These are phyloP conservation scores for Sycophaga agraensis DNA, from an alignment of 1,140 invertebrate species.

Conservation along the genomic window DNA sequence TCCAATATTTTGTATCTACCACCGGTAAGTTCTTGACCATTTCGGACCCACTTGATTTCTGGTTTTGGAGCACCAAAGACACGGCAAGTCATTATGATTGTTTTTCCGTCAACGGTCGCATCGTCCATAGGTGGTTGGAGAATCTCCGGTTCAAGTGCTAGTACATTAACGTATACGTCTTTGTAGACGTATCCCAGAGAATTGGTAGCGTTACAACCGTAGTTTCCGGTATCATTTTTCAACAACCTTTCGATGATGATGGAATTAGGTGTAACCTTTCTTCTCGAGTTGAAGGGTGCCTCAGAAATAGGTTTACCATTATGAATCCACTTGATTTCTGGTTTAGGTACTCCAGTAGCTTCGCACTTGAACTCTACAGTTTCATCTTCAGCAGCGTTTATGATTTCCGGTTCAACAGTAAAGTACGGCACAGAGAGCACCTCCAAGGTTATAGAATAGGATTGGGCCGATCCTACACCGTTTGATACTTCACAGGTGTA, in stretches of 20 bases:
- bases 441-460: conserved; percentile 80
- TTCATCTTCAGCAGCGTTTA: conserved; percentile 89
- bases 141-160: conserved; percentile 90
- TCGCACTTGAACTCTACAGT: conserved; percentile 83
- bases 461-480: conserved; percentile 80
- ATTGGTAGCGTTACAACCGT: conserved; percentile 98
- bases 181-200: conserved; percentile 97
- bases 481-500: conserved; percentile 92
- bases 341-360: conserved; percentile 84
- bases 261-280: conserved; percentile 68
- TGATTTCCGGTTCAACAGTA: conserved; percentile 84
- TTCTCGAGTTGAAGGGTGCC: conserved; percentile 72
- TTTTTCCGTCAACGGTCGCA: conserved; percentile 80
- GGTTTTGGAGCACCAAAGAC: conserved; percentile 97
- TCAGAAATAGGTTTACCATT: conserved; percentile 88
- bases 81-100: conserved; percentile 81
- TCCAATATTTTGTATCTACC: conserved; percentile 73
- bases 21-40: conserved; percentile 80
- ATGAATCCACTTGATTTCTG: conserved; percentile 93
- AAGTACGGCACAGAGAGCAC: conserved; percentile 90
- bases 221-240: conserved; percentile 93
- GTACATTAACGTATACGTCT: conserved; percentile 96
- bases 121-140: conserved; percentile 77
- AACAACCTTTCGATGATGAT: conserved; percentile 81
- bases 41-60: conserved; percentile 88